A percentile compares a stretch with the other conserved stretches of the same genome.
phyloP scores from a whole-genome alignment of 2,113 vertebrate species.

The Campylorhamphus procurvoides region DNA sequence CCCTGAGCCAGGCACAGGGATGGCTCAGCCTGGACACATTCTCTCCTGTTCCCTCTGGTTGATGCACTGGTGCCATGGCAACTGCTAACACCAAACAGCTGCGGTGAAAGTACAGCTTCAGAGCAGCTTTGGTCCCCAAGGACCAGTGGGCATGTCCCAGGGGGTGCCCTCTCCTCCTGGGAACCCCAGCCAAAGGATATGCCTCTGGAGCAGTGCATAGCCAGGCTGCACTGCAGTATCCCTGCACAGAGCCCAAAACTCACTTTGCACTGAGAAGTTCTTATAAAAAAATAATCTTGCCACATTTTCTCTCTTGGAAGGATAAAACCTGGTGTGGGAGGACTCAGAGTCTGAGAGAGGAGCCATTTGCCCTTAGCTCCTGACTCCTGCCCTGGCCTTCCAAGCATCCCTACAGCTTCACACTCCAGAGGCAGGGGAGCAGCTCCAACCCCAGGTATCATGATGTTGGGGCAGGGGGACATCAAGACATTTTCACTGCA shows the following conservation, averaged over 20 bases:
- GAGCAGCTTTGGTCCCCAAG: neutral
- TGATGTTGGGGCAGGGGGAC: neutral
- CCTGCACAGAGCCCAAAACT: neutral
- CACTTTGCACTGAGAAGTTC: neutral
- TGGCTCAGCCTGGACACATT: neutral
- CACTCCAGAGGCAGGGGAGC: neutral
- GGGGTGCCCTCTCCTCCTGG: neutral
- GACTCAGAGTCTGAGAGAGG: neutral
- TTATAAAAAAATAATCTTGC: neutral
- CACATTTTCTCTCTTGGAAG: neutral
- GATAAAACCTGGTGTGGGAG: neutral
- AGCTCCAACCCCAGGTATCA: neutral
- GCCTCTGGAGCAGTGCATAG: neutral
- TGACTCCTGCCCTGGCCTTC: neutral
- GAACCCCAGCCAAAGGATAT: neutral
- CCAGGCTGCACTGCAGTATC: neutral
- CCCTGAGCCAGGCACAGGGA: neutral
- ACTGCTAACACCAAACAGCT: conserved; percentile 35
- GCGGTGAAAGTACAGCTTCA: neutral
- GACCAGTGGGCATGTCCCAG: neutral
- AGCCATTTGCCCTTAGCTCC: neutral
- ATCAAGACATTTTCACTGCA: neutral
- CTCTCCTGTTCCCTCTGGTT: neutral
- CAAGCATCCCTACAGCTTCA: neutral
- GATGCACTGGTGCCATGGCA: conserved; percentile 42